Evolutionary conservation across 2,113 vertebrate species (phyloP), one percentile per base, ranked within the genome.

Genomic region (Nothoprocta pentlandii): DNA sequence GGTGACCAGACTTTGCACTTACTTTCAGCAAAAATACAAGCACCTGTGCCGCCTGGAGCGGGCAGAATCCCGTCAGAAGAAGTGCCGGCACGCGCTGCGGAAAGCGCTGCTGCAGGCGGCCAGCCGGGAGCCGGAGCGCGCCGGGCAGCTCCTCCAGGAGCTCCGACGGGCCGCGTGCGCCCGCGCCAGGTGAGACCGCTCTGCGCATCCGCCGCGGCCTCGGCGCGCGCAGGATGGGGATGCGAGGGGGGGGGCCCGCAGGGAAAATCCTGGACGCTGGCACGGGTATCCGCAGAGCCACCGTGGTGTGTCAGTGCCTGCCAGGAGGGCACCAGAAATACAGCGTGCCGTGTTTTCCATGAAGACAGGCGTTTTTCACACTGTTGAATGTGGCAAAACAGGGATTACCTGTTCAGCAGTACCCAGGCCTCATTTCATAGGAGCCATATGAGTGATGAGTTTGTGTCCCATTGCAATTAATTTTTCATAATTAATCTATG

Each of bases 1-100:
- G 96, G 98, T 99, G 96, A 98, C 99, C 91, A 98, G 98, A 97
- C 98, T 99, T 97, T 99, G 99, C 98, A 98, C 99, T 94, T 99
- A 99, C 98, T 98, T 99, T 97, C 99, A 98, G 98, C 98, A 99
- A 96, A 99, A 99, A 97, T 99, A 99, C 96, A 99, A 99, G 98
- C 99, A 99, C 98, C 98, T 99, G 97, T 99, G 99, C 97, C 98
- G 99, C 97, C 98, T 99, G 98, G 99, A 99, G 97, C 98, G 99
- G 97, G 99, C 98, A 85, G 98, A 98, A 93, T 98, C 98, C 53
- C 99, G 98, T 83, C 99, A 99, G 92, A 99, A 98, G 98, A 99
- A 98, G 96, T 99, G 99, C 98, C 98, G 98, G 93, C 98, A 99
- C 64, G 98, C 98, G 8, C 98, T 99, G 94, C 98, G 99, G 95